Evolutionary conservation across 2,113 vertebrate species (phyloP), one percentile per base, ranked within the genome.

Genomic region (Prunella fulvescens): DNA sequence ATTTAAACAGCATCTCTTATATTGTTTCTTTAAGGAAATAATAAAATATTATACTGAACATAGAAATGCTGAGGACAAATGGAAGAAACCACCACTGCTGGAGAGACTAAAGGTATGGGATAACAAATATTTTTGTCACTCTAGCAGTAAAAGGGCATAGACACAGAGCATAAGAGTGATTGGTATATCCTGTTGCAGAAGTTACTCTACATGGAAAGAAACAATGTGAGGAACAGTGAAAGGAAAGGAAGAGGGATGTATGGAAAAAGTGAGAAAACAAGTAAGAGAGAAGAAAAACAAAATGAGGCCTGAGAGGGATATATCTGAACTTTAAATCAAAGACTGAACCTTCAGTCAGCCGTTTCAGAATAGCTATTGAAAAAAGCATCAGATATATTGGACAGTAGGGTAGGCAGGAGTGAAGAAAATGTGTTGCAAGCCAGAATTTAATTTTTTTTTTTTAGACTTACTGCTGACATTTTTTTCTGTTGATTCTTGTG

Each of bases 71-170:
- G 91, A 96, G 33, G 97, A 98, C 56, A 98, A 97, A 92, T 99
- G 99, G 99, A 97, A 96, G 88, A 98, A 98, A 19, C 99, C 99
- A 50, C 90, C 88, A 65, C 92, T 99, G 70, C 97, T 99, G 65
- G 98, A 99, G 71, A 98, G 97, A 66, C 96, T 99, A 53, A 99
- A 99, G 99, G 99, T 99, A 98, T 86, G 87, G 56, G 22, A 78
- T 65, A 71, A 19, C 73, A 88, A 51, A 90, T 62, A 69, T 40
- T 15, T 62, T 79, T 77, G 35, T 17, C 23, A 14, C 15, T 72
- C 5, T 62, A 54, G 29, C 50, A 53, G 58, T 50, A 23, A 57
- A 82, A 83, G n/a, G 61, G 14, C 40, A 50, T 13, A 50, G 47
- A 50, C 17, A 16, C 2, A 33, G 23, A 77, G 23, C 0, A 0